Base-by-base conservation (phyloP, 2,113 vertebrate species). In the Anarhynchus alexandrinus region DNA sequence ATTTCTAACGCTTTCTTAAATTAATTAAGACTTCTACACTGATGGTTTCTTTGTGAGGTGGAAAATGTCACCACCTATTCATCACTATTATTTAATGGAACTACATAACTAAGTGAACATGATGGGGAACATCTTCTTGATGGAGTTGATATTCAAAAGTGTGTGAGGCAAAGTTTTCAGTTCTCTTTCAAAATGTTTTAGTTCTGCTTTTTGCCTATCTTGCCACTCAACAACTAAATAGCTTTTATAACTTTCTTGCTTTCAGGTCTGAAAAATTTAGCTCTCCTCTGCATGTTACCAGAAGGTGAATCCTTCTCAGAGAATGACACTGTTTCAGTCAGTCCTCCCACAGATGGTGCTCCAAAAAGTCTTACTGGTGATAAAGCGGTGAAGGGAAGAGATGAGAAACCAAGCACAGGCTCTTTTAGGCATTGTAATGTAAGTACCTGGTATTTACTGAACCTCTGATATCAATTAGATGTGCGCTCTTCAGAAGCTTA, bases 191-290 rank as follows among this genome's bases (percentile, higher is more conserved):
- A 27, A 87, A 22, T 59, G 11, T 74, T 91, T 64, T 23, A 32
- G 8, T 74, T 88, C 71, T 93, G 38, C 21, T 71, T 95, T 91
- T 87, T 79, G 19, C 47, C 42, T 20, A 0, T 84, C 61, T 91
- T 67, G 18, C 36, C 43, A 26, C 9, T 82, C 52, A 51, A 34
- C 42, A 83, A 15, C 45, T 83, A 54, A 90, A 36, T 30, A 47
- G 47, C n/a, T 94, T 82, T 38, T 79, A 7, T 45, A 61, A 89
- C 51, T 86, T 83, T 21, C 42, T 74, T 92, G 20, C 40, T 81
- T 66, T 20, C 80, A 99, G 99, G 98, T 96, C 98, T 99, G n/a
- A 99, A 99, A 85, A 98, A 99, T 23, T 98, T 98, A n/a, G 98
- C 99, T 72, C 98, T 99, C 92, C 98, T 99, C 34, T 98, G 98